phyloP scores from a whole-genome alignment of 2,113 vertebrate genomes.

The Riparia riparia region DNA sequence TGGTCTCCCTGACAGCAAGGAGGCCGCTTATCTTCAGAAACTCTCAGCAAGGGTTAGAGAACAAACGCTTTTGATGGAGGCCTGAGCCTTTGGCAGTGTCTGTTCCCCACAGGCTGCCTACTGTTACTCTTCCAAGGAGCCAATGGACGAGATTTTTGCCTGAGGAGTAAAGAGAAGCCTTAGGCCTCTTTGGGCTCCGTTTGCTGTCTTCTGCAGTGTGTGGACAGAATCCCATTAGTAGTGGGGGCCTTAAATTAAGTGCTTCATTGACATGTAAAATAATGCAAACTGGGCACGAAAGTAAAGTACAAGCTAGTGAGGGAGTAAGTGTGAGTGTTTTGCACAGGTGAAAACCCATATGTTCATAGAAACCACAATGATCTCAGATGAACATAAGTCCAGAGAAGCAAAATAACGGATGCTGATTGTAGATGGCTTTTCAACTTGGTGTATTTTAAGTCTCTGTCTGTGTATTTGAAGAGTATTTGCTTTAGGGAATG shows the following conservation, averaged over 20 bases:
- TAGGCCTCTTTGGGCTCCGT: background rate
- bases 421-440: conserved; percentile 80
- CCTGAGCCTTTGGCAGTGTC: background rate
- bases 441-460: conserved; percentile 69
- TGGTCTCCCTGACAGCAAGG: background rate
- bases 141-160: background rate
- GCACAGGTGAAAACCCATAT: background rate
- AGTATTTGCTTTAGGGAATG: conserved; percentile 69
- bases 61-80: background rate
- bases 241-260: background rate
- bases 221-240: background rate
- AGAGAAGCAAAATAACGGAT: conserved; percentile 59
- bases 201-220: background rate
- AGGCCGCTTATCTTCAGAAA: background rate
- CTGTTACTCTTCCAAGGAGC: background rate
- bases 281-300: background rate
- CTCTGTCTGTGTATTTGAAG: conserved; percentile 73
- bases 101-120: background rate
- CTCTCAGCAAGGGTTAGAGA: background rate
- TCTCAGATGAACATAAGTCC: background rate
- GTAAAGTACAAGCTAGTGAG: background rate
- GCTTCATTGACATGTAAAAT: background rate
- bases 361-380: background rate
- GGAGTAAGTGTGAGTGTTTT: background rate
- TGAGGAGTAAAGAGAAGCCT: background rate